phyloP scores from a whole-genome alignment of 2,113 vertebrate species.

The Dipodomys ordii region DNA sequence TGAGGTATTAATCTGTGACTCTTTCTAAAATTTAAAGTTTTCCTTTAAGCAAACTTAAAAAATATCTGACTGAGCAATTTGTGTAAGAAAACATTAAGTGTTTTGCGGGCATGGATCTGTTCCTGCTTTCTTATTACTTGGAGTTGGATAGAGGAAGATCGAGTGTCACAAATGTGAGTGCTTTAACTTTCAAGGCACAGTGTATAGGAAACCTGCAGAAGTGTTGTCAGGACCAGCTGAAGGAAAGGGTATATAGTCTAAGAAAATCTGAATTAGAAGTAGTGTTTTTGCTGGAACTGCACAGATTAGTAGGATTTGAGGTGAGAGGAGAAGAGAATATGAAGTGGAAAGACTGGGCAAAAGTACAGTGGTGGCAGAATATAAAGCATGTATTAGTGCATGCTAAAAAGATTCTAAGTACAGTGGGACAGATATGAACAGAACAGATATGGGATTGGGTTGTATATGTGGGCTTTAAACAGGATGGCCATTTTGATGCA shows the following conservation, averaged over 20 bases:
- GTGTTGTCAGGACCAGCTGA: background rate
- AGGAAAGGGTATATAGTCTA: background rate
- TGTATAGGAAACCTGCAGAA: background rate
- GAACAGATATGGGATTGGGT: background rate
- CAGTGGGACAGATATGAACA: background rate
- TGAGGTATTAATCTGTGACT: background rate
- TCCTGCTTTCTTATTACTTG: background rate
- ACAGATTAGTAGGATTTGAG: background rate
- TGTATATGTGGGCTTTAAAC: background rate
- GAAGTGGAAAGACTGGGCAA: background rate
- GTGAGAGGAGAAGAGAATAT: background rate
- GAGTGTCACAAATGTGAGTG: background rate
- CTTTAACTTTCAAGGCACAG: background rate
- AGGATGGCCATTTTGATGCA: background rate
- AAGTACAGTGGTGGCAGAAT: background rate
- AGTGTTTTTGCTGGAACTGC: background rate
- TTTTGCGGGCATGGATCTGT: background rate
- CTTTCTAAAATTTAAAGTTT: conserved; percentile 7
- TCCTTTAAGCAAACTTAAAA: background rate
- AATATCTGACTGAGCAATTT: background rate
- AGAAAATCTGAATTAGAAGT: background rate
- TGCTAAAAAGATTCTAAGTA: background rate
- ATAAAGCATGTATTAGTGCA: background rate
- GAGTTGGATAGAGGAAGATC: background rate
- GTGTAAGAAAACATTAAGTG: background rate